These are phyloP conservation scores for Dolichoris vasculosae DNA, from an alignment of 1,140 invertebrate species.

Conservation along the genomic window DNA sequence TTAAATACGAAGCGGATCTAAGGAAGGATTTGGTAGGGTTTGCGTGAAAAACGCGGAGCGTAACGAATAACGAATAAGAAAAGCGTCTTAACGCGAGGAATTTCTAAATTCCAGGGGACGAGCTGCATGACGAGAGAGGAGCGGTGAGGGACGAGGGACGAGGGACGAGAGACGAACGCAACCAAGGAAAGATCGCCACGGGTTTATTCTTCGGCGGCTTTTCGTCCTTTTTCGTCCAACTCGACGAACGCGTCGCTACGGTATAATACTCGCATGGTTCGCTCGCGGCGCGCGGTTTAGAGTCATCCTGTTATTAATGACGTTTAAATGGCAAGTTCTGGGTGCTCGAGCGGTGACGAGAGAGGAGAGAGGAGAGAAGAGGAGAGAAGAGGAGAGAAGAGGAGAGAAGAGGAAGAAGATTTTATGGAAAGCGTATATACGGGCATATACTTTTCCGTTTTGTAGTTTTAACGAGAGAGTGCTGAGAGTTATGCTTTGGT, in stretches of 20 bases:
- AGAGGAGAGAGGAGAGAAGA: not conserved
- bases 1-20: not conserved
- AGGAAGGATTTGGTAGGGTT: not conserved
- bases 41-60: not conserved
- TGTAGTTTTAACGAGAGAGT: slow-evolving; percentile 41
- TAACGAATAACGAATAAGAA: not conserved
- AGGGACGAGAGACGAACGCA: not conserved
- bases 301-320: slow-evolving; percentile 53
- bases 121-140: not conserved
- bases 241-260: slow-evolving; percentile 6
- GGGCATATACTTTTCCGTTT: slow-evolving; percentile 48
- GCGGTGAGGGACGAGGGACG: too few species aligned
- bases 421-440: slow-evolving; percentile 51
- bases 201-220: slow-evolving; percentile 7
- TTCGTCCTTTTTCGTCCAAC: slow-evolving; percentile 37
- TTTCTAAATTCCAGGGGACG: not conserved
- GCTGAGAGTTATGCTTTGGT: slow-evolving; percentile 44
- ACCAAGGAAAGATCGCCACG: not conserved
- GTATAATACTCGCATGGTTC: slow-evolving; percentile 23
- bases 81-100: not conserved
- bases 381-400: too few species aligned
- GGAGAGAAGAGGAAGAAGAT: slow-evolving; percentile 25
- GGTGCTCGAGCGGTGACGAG: not conserved
- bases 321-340: slow-evolving; percentile 45
- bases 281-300: slow-evolving; percentile 39